A percentile compares a stretch with the other conserved stretches of the same genome.
phyloP scores from a whole-genome alignment of 1,140 invertebrate species.

The Oreohelix idahoensis region DNA sequence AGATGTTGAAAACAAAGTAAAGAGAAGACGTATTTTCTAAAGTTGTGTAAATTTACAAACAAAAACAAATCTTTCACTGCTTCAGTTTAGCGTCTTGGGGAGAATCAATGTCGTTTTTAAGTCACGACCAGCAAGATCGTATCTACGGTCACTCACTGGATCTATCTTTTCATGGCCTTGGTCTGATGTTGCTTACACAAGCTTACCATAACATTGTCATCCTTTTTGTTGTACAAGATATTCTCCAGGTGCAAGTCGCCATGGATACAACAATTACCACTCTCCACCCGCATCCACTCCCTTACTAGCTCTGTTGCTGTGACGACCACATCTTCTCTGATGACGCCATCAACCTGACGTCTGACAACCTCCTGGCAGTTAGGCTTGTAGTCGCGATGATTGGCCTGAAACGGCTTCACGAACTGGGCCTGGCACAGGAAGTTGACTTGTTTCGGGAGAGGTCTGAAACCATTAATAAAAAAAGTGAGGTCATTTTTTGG shows the following conservation, averaged over 20 bases:
- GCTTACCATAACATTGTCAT: background rate
- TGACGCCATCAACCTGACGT: constrained; percentile 20
- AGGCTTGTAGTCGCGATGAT: constrained; percentile 10
- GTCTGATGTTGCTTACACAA: too few relatives aligned
- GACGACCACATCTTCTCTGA: background rate
- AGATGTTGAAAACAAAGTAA: too few relatives aligned
- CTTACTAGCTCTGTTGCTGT: background rate
- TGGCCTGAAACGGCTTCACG: background rate
- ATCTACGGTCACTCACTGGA: too few relatives aligned
- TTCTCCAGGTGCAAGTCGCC: constrained; percentile 18
- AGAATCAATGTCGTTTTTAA: too few relatives aligned
- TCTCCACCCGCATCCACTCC: constrained; percentile 18
- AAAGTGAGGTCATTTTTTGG: too few relatives aligned
- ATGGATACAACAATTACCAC: constrained; percentile 25
- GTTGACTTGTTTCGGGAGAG: constrained; percentile 1
- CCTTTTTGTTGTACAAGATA: background rate
- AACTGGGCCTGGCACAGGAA: constrained; percentile 17
- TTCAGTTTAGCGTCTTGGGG: too few relatives aligned
- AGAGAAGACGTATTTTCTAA: too few relatives aligned
- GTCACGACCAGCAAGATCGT: too few relatives aligned
- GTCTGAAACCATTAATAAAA: background rate
- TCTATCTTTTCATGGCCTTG: too few relatives aligned
- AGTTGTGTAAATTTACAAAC: too few relatives aligned
- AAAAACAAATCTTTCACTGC: too few relatives aligned
- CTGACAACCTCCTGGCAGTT: background rate